Conservation (phyloP, 2,113 vertebrate genomes). For the Aviceda subcristata region DNA sequence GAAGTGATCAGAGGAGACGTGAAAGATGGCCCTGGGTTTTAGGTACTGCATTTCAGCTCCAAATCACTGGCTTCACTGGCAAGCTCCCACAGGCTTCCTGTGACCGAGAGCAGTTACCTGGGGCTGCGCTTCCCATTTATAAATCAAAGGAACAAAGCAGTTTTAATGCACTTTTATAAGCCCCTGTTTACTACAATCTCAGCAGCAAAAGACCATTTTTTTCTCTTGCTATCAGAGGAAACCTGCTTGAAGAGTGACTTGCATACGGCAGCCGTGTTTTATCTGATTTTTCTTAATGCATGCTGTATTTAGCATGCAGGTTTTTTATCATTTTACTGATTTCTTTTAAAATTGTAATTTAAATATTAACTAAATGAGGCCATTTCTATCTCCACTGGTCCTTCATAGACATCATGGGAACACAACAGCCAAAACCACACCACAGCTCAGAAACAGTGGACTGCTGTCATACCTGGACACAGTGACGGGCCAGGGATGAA, state of each 20-base stretch:
- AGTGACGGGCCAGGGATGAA: neutral
- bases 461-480: neutral
- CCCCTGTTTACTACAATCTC: conserved; percentile 16
- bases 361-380: neutral
- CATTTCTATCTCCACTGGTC: neutral
- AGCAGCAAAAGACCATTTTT: neutral
- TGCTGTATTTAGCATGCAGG: neutral
- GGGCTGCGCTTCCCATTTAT: conserved; percentile 5
- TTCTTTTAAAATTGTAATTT: neutral
- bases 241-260: neutral
- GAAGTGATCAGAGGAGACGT: conserved; percentile 12
- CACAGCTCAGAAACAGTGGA: accelerated
- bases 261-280: neutral
- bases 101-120: neutral
- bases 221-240: neutral
- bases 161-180: conserved; percentile 9
- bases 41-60: conserved; percentile 26
- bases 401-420: neutral
- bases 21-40: conserved; percentile 13
- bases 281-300: neutral
- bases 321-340: neutral
- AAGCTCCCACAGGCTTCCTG: neutral
- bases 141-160: conserved; percentile 15
- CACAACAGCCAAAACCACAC: neutral
- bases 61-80: neutral